Evolutionary conservation across 2,888 invertebrate genomes (phyloP).

Genomic region (Antitype chi): DNA sequence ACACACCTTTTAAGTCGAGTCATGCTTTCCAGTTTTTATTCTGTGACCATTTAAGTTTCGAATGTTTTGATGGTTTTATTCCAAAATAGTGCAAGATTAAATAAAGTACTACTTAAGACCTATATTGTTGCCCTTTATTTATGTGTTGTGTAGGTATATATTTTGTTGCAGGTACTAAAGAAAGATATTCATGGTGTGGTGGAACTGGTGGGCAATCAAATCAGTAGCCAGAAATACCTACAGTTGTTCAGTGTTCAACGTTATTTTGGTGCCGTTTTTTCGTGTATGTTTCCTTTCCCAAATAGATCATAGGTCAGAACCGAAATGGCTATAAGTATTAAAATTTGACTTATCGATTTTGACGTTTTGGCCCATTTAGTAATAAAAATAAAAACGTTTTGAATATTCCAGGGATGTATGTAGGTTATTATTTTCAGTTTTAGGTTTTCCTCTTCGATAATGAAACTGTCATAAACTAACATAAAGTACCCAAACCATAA

Average conservation of each 20-base stretch:
- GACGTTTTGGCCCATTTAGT: too few relatives aligned
- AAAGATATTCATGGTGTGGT: neutral
- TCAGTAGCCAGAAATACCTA: neutral
- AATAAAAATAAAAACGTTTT: too few relatives aligned
- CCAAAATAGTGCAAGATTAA: constrained; percentile 5
- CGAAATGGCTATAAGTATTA: neutral
- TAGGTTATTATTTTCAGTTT: constrained; percentile 9
- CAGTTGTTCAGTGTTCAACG: neutral
- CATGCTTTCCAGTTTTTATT: constrained; percentile 45
- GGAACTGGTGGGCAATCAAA: neutral
- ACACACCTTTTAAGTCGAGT: constrained; percentile 71
- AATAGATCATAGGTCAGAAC: neutral
- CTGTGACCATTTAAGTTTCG: constrained; percentile 24
- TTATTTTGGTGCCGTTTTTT: neutral
- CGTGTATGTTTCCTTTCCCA: neutral
- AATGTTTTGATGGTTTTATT: constrained; percentile 22
- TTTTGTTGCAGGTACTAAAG: neutral
- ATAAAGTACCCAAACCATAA: neutral
- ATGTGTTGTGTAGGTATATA: neutral
- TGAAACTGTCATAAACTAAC: constrained; percentile 13
- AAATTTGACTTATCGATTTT: neutral
- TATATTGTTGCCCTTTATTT: neutral
- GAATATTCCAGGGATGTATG: neutral
- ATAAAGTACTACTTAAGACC: neutral
- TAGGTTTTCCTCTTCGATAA: constrained; percentile 27